Evolutionary conservation across 2,797 vertebrate genomes (phyloP), one percentile per base, ranked within the genome.

Genomic region (Acipenser ruthenus): DNA sequence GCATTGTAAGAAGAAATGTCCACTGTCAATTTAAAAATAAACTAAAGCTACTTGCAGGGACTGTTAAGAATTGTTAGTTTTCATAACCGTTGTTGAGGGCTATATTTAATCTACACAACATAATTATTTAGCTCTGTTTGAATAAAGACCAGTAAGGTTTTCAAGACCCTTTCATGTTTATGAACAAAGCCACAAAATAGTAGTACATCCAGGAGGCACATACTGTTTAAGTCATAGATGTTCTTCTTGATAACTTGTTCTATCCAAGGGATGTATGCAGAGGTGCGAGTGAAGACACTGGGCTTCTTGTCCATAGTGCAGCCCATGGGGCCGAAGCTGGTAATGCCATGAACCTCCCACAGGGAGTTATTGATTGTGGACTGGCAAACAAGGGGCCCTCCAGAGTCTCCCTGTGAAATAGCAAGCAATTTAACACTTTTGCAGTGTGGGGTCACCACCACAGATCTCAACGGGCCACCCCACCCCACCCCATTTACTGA

Each of bases 241-340:
- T 91, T 79, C 68, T 79, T 88, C 71, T 82, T 87, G 47, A 91
- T 81, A 55, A 83, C 70, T 51, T 86, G 80, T 52, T 79, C 58
- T 15, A 90, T 88, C 89, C 89, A 91, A 23, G 83, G 78, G 50
- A 87, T 47, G 76, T 90, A 90, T 49, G 86, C 83, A 47, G 87
- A 90, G 49, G 70, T 68, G 48, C 87, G 86, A 6, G 87, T 91
- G 77, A 91, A 92, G 65, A 91, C 87, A 1, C 87, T 90, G 13
- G 89, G 88, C 70, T 91, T 91, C 77, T 90, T 90, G 72, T 91
- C 70, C 87, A 89, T 86, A 8, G 90, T 84, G 67, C 89, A 92
- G 53, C 89, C 87, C n/a, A 89, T 72, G 7, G 87, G 85, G n/a
- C 89, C 89, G 49, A 92, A 91, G 75, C 89, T 89, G 69, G 88